A percentile compares a stretch with the other conserved stretches of the same genome.
These are phyloP conservation scores for Stichodactyla helianthus DNA, from an alignment of 64 coral and sea anemone species.

Conservation along the genomic window DNA sequence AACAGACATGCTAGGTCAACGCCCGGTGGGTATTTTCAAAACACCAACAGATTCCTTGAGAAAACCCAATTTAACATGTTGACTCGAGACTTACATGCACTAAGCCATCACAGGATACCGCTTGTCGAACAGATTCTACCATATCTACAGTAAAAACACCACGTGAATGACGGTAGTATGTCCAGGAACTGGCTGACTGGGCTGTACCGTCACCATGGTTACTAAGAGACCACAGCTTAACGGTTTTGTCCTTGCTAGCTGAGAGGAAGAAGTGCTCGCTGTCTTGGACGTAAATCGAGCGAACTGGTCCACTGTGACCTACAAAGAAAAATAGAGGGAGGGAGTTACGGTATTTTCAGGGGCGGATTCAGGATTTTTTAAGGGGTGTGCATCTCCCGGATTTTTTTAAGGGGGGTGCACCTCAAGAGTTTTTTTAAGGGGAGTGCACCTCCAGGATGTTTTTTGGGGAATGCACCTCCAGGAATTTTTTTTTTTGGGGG, in stretches of 20 bases:
- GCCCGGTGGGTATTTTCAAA: too few species aligned
- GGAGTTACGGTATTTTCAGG: background rate
- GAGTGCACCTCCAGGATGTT: background rate
- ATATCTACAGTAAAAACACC: conserved; percentile 88
- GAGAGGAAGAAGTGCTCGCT: conserved; percentile 93
- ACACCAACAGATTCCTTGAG: too few species aligned
- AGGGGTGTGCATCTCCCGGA: too few species aligned
- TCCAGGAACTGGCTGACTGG: conserved; percentile 97
- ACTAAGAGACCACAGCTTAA: conserved; percentile 94
- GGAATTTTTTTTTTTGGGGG: background rate
- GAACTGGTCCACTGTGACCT: conserved; percentile 88
- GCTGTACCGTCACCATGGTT: conserved; percentile 98
- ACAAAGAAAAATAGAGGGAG: background rate
- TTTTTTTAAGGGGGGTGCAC: too few species aligned
- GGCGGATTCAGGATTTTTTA: too few species aligned
- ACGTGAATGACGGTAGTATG: conserved; percentile 69
- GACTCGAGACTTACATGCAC: conserved; percentile 60
- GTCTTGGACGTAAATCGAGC: conserved; percentile 81
- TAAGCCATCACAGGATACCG: conserved; percentile 83
- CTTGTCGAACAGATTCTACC: conserved; percentile 77
- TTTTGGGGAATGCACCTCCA: too few species aligned
- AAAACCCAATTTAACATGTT: too few species aligned
- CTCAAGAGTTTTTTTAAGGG: too few species aligned
- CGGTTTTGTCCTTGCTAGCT: conserved; percentile 92
- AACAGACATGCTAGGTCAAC: too few species aligned